These are phyloP conservation scores for Centrocercus urophasianus DNA, from an alignment of 2,113 vertebrate genomes.

Conservation along the genomic window DNA sequence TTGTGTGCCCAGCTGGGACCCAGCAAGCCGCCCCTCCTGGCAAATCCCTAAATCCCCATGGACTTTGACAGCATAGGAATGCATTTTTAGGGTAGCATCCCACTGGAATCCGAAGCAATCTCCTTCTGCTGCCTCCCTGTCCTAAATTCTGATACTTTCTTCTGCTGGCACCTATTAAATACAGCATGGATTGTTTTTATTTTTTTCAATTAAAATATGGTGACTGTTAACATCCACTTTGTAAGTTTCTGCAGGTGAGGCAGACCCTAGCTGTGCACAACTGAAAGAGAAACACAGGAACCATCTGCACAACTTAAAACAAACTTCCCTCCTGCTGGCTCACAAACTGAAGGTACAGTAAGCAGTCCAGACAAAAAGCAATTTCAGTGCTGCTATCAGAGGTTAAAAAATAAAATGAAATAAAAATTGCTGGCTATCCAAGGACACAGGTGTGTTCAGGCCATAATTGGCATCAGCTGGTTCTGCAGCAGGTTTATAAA, in stretches of 20 bases:
- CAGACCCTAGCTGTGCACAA: background rate
- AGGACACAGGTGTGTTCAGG: background rate
- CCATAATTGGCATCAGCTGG: background rate
- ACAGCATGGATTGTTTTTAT: background rate
- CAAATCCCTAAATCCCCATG: background rate
- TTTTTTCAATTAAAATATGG: background rate
- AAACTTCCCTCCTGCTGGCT: constrained; percentile 31
- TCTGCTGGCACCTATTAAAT: background rate
- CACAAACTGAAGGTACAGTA: constrained; percentile 63
- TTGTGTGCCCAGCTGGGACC: background rate
- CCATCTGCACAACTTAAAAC: background rate
- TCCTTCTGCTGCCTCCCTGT: background rate
- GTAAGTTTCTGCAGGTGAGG: constrained; percentile 29
- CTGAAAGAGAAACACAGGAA: background rate
- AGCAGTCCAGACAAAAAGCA: background rate
- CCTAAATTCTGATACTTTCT: background rate
- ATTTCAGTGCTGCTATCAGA: background rate
- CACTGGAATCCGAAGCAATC: background rate
- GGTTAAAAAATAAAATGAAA: background rate
- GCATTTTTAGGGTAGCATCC: background rate
- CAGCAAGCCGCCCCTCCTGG: background rate
- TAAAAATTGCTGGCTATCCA: background rate
- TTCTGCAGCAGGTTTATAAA: background rate
- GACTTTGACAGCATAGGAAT: background rate
- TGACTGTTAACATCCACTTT: background rate